A percentile compares a stretch with the other conserved stretches of the same genome.
Conservation (phyloP, 2,113 vertebrate species). For the Strix aluco region DNA sequence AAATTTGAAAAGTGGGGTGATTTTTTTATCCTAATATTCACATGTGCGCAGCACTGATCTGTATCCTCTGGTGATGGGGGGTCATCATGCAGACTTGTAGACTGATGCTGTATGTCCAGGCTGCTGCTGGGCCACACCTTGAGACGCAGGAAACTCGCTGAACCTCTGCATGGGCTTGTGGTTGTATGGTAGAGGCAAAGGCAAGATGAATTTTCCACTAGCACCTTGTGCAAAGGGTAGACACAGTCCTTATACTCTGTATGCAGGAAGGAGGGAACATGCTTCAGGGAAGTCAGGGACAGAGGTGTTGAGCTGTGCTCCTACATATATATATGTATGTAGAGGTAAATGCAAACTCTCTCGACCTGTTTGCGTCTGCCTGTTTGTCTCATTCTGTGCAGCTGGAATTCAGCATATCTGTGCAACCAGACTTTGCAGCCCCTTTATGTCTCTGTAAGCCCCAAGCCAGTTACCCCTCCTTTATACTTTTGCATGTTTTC, state of each 20-base stretch:
- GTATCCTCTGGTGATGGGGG: background rate
- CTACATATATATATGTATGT: accelerated
- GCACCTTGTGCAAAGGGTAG: background rate
- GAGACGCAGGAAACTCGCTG: background rate
- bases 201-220: background rate
- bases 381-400: background rate
- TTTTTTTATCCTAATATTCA: background rate
- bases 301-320: background rate
- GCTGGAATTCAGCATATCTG: slow-evolving; percentile 27
- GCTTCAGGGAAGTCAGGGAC: background rate
- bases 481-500: slow-evolving; percentile 64
- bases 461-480: slow-evolving; percentile 46
- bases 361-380: background rate
- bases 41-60: background rate
- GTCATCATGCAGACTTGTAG: no score
- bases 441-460: slow-evolving; percentile 63
- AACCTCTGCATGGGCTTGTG: background rate
- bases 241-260: background rate
- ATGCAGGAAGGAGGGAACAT: background rate
- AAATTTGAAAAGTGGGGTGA: background rate
- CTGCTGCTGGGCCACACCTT: background rate
- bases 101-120: background rate
- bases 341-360: background rate
- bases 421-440: slow-evolving; percentile 26
- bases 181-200: background rate